Base-by-base conservation (phyloP, 2,888 invertebrate species). In the Catocala fraxini region DNA sequence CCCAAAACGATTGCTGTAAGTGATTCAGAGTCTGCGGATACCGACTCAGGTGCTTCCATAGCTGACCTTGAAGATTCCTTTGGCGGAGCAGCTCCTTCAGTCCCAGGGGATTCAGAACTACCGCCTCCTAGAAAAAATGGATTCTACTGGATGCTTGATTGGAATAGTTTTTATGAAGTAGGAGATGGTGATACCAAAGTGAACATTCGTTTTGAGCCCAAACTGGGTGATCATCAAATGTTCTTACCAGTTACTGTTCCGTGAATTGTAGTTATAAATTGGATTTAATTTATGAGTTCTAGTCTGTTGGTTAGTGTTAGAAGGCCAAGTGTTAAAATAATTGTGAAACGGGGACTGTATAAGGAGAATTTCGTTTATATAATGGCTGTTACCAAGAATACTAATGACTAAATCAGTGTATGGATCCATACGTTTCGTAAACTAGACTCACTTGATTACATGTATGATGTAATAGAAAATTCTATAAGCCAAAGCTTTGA, bases 101-200 rank as follows among this genome's bases (percentile, higher is more conserved):
- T 91, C 46, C 94, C 95, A 11, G 95, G 96, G 0, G 96, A 96
- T 77, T 95, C 96, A 4, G 94, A 95, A 12, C 80, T 96, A 34
- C 96, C 97, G 5, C 95, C 96, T 0, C 96, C 96, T 45, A 95
- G 95, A 73, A 96, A 95, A 77, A 97, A 96, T 64, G 98, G 98
- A 0, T 96, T 98, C 72, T 98, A 98, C 83, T 98, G 97, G 91
- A 95, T 98, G 81, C 94, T 97, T 6, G 98, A 98, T 83, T 97
- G 97, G 97, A 98, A 98, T 81, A 96, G 97, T 57, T 98, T 98
- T 81, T 93, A 98, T 13, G 97, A 97, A 89, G 97, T 98, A 4
- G 98, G 97, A 10, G 97, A 97, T 25, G 96, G 96, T 45, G 96
- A 95, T 68, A 95, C 95, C 42, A 96, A 97, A 89, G 97, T 98